Evolutionary conservation across 2,888 invertebrate genomes (phyloP).

Genomic region (Tuberolachnus salignus): DNA sequence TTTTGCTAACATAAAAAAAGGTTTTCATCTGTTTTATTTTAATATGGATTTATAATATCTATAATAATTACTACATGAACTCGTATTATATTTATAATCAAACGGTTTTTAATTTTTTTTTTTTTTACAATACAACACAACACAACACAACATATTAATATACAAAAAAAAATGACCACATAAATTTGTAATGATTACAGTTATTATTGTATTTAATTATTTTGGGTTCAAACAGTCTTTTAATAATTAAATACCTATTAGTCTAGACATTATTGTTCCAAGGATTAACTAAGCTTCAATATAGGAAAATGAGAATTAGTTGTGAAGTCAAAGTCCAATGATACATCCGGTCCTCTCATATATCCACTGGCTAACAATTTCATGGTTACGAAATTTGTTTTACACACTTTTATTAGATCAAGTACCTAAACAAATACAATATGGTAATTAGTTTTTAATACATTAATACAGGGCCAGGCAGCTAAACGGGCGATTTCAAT

Average conservation of each 20-base stretch:
- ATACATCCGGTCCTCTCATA: slow-evolving; percentile 72
- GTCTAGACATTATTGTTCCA: slow-evolving; percentile 48
- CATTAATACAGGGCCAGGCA: slow-evolving; percentile 4
- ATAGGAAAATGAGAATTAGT: slow-evolving; percentile 89
- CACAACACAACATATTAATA: slow-evolving; percentile 16
- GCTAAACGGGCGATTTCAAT: too few relatives aligned
- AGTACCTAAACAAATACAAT: slow-evolving; percentile 69
- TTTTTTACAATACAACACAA: slow-evolving; percentile 17
- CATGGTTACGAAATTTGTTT: slow-evolving; percentile 94
- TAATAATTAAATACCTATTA: slow-evolving; percentile 38
- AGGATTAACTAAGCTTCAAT: slow-evolving; percentile 70
- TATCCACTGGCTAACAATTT: slow-evolving; percentile 92
- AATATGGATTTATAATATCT: too few relatives aligned
- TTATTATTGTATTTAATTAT: slow-evolving; percentile 31
- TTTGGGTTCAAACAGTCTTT: slow-evolving; percentile 50
- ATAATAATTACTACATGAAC: too few relatives aligned
- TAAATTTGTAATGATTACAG: slow-evolving; percentile 35
- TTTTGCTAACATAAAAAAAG: too few relatives aligned
- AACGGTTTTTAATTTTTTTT: background rate
- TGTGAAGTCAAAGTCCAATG: slow-evolving; percentile 90
- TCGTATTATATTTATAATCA: too few relatives aligned
- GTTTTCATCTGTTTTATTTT: too few relatives aligned
- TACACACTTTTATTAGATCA: slow-evolving; percentile 85
- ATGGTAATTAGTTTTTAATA: background rate
- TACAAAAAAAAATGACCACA: slow-evolving; percentile 15